Evolutionary conservation across 1,140 invertebrate genomes (phyloP).

Genomic region (Papilio dardanus): DNA sequence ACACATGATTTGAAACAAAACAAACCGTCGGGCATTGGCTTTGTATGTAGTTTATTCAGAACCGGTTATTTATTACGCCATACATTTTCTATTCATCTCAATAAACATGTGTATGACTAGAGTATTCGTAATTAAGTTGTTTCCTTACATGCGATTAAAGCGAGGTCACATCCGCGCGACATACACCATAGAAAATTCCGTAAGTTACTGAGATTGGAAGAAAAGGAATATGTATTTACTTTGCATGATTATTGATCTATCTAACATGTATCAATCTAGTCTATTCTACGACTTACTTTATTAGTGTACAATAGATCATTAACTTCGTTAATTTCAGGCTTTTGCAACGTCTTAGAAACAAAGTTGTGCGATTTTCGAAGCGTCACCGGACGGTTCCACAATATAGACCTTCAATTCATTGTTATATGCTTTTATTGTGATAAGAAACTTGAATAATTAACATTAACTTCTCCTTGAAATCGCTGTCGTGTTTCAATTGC

Average conservation of each 20-base stretch:
- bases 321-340: not conserved
- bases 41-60: not conserved
- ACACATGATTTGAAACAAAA: slow-evolving; percentile 4
- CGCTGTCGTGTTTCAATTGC: slow-evolving; percentile 40
- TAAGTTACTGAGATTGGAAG: not conserved
- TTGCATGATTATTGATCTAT: not conserved
- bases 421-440: slow-evolving; percentile 20
- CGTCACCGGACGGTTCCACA: not conserved
- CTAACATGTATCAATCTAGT: not conserved
- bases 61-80: slow-evolving; percentile 22
- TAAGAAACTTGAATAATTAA: slow-evolving; percentile 13
- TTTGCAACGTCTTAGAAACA: not conserved
- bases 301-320: not conserved
- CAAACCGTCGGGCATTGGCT: slow-evolving; percentile 17
- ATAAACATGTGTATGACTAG: slow-evolving; percentile 19
- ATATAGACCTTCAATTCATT: slow-evolving; percentile 4
- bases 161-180: not conserved
- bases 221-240: not conserved
- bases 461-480: slow-evolving; percentile 24
- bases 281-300: not conserved
- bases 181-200: not conserved
- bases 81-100: slow-evolving; percentile 10
- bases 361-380: not conserved
- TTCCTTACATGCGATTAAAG: not conserved
- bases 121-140: slow-evolving; percentile 13